Evolutionary conservation across 2,797 vertebrate genomes (phyloP), one percentile per base, ranked within the genome.

Genomic region (Phataginus tetradactyla): DNA sequence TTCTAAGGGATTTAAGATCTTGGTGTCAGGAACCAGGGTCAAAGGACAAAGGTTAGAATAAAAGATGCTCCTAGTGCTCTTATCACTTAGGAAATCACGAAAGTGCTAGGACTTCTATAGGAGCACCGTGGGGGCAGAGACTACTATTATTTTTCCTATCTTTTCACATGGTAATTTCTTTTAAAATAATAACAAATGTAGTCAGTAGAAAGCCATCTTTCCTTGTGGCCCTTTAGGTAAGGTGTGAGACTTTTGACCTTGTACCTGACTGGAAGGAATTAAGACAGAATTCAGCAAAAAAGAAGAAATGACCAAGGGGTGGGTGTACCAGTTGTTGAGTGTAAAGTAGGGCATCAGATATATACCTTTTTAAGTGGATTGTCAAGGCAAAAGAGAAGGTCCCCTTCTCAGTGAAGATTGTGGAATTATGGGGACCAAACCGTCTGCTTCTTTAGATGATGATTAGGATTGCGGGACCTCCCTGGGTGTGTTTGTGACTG

Each of bases 261-360:
- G 29, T 32, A 42, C 21, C 37, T 7, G 42, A 20, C 51, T 42
- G 63, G 32, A 86, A 75, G 32, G 53, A 53, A 59, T 79, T 61
- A 80, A 81, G 45, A n/a, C 18, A 37, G 57, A 87, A 90, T 63
- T 93, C 55, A 84, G 34, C n/a, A 59, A 84, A 93, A 84, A 57
- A 32, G 51, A 91, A 57, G 59, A 66, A 77, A 57, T 34, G 32
- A 59, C n/a, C 39, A 53, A 92, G 11, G 23, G 32, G 7, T 66
- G 23, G 68, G 6, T 51, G 3, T 32, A 42, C 32, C 53, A 64
- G 34, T 27, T 71, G 23, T 86, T 90, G 39, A 39, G 53, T 61
- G 17, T 86, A 55, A 86, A 80, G 72, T 51, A 32, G 69, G 29
- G 86, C 11, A 29, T 86, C 37, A 59, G 25, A 51, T 71, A 5